Evolutionary conservation across 2,797 vertebrate species (phyloP), one percentile per base, ranked within the genome.

Genomic region (Lagorchestes hirsutus): DNA sequence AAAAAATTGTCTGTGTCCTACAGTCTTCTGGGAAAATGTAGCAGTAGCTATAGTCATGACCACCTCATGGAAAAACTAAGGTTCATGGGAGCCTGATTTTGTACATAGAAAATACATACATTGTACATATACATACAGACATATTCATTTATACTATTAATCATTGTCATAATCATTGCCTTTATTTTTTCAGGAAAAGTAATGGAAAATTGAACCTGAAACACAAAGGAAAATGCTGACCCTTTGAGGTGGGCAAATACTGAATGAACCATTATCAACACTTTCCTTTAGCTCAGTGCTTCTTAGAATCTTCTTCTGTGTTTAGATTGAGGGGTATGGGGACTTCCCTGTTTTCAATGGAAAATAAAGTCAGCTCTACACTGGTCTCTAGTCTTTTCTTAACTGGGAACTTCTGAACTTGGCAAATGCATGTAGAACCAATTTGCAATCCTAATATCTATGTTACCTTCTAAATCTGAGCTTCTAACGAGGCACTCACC

Each of bases 361-460:
- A 90, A 12, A 97, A 98, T 97, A 98, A 97, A 98, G 29, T 95
- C 31, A 52, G 5, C 95, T 97, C 58, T 62, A 97, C 27, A 95
- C 56, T 54, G 90, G 12, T 12, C 94, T 94, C 31, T 57, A 5
- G 1, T 93, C 50, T 57, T 5, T 50, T 24, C 9, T 92, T 94
- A 10, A 92, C 3, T 74, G n/a, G 10, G 24, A 90, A 74, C 24
- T 95, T 92, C 8, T 94, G 13, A 52, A 93, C n/a, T 40, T 40
- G 55, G 13, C 10, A 82, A 24, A 22, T 22, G 8, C 67, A 82
- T 46, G n/a, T 82, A 82, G 18, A 82, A 82, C 8, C 40, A 82
- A 46, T 24, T 46, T 82, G 8, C n/a, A 22, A 13, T 82, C 6
- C 16, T 46, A 24, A 22, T 40, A 24, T 82, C n/a, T 40, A 14